Evolutionary conservation across 2,113 vertebrate species (phyloP).

Genomic region (Heteronetta atricapilla): DNA sequence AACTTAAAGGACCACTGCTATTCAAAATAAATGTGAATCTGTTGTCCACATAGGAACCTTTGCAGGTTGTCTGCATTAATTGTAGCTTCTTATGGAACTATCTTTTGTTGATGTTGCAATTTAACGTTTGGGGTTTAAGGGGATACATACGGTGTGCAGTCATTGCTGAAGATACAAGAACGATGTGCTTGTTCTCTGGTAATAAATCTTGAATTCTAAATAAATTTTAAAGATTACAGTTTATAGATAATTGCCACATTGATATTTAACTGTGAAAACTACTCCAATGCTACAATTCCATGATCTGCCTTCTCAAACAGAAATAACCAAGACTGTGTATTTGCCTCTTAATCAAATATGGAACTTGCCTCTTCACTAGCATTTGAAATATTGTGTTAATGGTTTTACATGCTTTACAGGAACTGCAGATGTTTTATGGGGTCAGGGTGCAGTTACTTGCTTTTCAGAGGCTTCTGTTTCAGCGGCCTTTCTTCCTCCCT

Average conservation of each 20-base stretch:
- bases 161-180: background rate
- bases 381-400: rapidly evolving
- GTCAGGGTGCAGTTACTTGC: background rate
- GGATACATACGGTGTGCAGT: background rate
- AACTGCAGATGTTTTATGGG: background rate
- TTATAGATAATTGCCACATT: background rate
- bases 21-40: background rate
- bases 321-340: background rate
- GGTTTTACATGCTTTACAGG: background rate
- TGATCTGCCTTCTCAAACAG: background rate
- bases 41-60: background rate
- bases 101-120: background rate
- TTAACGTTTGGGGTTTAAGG: background rate
- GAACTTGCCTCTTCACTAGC: background rate
- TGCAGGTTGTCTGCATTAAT: background rate
- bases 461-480: background rate
- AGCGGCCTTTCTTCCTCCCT: background rate
- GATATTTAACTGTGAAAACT: background rate
- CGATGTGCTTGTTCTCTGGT: background rate
- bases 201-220: background rate
- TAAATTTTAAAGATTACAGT: background rate
- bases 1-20: background rate
- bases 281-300: too few relatives aligned
- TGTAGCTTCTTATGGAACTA: background rate
- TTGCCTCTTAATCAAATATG: background rate